These are phyloP conservation scores for Drosophila burlai DNA, from an alignment of 1,140 invertebrate species.

Conservation along the genomic window DNA sequence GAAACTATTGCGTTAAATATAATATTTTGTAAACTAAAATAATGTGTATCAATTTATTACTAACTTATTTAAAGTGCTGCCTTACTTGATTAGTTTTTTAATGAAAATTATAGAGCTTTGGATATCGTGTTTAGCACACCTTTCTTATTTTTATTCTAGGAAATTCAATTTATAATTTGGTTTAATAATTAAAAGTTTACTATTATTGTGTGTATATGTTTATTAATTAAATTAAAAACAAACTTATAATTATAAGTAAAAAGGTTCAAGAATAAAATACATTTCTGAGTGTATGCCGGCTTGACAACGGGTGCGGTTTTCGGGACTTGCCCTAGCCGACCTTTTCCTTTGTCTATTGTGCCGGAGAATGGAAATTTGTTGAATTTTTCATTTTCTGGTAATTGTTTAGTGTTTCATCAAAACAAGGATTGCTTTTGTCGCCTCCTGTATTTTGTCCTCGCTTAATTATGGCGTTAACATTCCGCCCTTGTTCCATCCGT, in stretches of 20 bases:
- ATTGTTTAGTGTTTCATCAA: conserved; percentile 58
- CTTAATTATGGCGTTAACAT: conserved; percentile 60
- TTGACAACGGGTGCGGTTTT: conserved; percentile 20
- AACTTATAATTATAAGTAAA: neutral
- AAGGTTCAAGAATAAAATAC: neutral
- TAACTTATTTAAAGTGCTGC: too few species aligned
- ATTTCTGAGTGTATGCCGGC: neutral
- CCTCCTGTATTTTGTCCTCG: conserved; percentile 44
- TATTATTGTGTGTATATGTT: neutral
- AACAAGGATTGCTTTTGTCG: conserved; percentile 51
- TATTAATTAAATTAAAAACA: neutral
- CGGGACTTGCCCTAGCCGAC: conserved; percentile 12
- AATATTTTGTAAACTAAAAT: neutral
- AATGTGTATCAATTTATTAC: too few species aligned
- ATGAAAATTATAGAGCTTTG: too few species aligned
- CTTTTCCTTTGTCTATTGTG: conserved; percentile 54
- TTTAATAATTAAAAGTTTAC: too few species aligned
- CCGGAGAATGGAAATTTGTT: conserved; percentile 46
- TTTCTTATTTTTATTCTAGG: too few species aligned
- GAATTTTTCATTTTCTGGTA: conserved; percentile 48
- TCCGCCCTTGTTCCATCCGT: conserved; percentile 39
- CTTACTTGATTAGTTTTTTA: too few species aligned
- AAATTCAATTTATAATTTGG: too few species aligned
- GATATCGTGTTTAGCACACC: too few species aligned
- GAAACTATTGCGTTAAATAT: too few species aligned